Conservation (phyloP, 2,797 vertebrate genomes). For the Margarornis squamiger region DNA sequence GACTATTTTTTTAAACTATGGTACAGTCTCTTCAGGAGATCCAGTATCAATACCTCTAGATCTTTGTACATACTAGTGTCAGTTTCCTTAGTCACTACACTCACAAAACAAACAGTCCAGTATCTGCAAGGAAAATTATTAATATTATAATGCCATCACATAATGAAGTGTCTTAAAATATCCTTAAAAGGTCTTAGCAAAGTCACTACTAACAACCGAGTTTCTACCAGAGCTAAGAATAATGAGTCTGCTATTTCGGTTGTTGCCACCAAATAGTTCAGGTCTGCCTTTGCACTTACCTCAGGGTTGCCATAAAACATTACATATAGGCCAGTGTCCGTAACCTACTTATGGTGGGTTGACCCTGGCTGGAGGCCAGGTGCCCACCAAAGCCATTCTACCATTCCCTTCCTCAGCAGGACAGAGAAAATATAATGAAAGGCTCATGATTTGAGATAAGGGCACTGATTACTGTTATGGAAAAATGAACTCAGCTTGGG, state of each 20-base stretch:
- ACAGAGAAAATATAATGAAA: neutral
- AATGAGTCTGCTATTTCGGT: neutral
- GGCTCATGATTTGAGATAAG: neutral
- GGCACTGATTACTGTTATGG: neutral
- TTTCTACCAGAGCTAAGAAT: neutral
- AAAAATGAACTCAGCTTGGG: neutral
- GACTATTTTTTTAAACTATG: neutral
- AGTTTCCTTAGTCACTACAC: neutral
- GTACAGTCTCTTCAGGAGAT: neutral
- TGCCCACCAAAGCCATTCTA: neutral
- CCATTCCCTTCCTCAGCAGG: neutral
- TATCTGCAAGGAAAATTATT: neutral
- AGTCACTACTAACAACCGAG: neutral
- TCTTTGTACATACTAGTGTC: neutral
- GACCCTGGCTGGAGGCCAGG: neutral
- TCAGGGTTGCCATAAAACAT: neutral
- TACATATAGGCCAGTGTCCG: neutral
- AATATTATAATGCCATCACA: neutral
- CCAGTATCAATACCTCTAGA: neutral
- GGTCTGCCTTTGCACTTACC: neutral
- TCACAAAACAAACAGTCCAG: neutral
- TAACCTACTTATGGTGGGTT: neutral
- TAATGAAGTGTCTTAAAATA: neutral
- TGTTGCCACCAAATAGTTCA: neutral
- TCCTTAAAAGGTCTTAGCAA: neutral